Conservation (phyloP, 2,113 vertebrate species). For the Colinus virginianus region DNA sequence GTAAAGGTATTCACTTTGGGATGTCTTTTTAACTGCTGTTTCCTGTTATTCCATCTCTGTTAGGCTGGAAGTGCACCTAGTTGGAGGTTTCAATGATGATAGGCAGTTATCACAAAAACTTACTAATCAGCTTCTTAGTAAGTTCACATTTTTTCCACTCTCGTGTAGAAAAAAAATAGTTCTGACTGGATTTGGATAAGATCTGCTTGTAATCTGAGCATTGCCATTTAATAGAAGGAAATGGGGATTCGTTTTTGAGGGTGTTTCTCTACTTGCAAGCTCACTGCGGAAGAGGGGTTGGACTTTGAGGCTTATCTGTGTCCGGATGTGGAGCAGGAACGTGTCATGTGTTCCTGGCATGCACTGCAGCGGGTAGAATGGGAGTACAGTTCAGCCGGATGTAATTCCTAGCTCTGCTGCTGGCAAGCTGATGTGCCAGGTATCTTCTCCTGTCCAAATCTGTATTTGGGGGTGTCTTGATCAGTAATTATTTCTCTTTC, state of each 20-base stretch:
- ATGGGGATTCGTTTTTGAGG: neutral
- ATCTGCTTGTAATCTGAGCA: neutral
- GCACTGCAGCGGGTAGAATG: accelerated
- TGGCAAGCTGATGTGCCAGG: accelerated
- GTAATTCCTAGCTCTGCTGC: neutral
- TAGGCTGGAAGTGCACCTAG: slow-evolving; percentile 93
- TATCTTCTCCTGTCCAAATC: neutral
- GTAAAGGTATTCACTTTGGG: neutral
- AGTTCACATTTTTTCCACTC: slow-evolving; percentile 51
- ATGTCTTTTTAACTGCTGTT: slow-evolving; percentile 47
- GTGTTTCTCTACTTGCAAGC: neutral
- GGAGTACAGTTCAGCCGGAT: neutral
- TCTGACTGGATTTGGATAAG: slow-evolving; percentile 25
- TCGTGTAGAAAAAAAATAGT: neutral
- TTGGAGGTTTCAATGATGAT: slow-evolving; percentile 97
- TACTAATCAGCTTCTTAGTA: slow-evolving; percentile 92
- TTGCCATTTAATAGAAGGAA: neutral
- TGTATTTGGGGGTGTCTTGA: neutral
- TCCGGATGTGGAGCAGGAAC: neutral
- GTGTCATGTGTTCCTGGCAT: neutral
- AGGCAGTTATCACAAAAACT: slow-evolving; percentile 90
- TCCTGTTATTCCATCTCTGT: slow-evolving; percentile 61
- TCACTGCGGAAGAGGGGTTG: neutral
- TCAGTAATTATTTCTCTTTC: neutral
- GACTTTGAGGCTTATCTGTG: accelerated